phyloP scores from a whole-genome alignment of 2,888 invertebrate species.

The Drosophila sordidula region DNA sequence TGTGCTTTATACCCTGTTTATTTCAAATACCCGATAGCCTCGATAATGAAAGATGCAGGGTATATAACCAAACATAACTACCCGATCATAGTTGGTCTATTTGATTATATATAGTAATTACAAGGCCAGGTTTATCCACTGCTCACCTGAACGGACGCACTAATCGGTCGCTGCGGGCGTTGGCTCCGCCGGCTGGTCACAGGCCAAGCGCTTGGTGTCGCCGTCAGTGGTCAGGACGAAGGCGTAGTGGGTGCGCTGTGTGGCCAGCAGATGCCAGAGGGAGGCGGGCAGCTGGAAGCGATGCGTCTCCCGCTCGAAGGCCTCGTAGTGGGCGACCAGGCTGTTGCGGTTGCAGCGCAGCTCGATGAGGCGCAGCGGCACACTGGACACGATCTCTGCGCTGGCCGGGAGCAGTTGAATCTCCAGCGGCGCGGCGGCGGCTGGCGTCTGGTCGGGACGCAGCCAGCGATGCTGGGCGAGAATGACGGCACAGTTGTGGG shows the following conservation, averaged over 20 bases:
- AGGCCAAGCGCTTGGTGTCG: conserved; percentile 72
- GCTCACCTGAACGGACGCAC: conserved; percentile 18
- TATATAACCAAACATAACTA: too few species aligned
- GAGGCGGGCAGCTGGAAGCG: conserved; percentile 66
- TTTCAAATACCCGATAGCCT: too few species aligned
- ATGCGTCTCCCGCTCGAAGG: conserved; percentile 53
- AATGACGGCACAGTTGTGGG: conserved; percentile 82
- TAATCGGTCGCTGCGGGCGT: neutral
- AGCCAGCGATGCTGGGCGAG: conserved; percentile 84
- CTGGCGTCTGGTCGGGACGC: conserved; percentile 30
- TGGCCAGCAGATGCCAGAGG: conserved; percentile 63
- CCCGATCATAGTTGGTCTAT: too few species aligned
- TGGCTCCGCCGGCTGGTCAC: conserved; percentile 23
- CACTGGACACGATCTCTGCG: conserved; percentile 58
- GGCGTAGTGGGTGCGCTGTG: conserved; percentile 70
- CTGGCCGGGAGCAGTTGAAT: conserved; percentile 43
- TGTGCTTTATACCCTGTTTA: too few species aligned
- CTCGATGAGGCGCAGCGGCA: conserved; percentile 79
- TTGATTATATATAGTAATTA: too few species aligned
- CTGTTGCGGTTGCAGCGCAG: conserved; percentile 79
- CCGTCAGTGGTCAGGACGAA: conserved; percentile 80
- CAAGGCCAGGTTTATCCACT: too few species aligned
- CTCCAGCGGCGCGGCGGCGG: neutral
- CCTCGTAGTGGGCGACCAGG: conserved; percentile 79
- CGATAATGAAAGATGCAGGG: too few species aligned